A percentile compares a stretch with the other conserved stretches of the same genome.
These are phyloP conservation scores for Criorhina ranunculi DNA, from an alignment of 2,888 invertebrate genomes.

Conservation along the genomic window DNA sequence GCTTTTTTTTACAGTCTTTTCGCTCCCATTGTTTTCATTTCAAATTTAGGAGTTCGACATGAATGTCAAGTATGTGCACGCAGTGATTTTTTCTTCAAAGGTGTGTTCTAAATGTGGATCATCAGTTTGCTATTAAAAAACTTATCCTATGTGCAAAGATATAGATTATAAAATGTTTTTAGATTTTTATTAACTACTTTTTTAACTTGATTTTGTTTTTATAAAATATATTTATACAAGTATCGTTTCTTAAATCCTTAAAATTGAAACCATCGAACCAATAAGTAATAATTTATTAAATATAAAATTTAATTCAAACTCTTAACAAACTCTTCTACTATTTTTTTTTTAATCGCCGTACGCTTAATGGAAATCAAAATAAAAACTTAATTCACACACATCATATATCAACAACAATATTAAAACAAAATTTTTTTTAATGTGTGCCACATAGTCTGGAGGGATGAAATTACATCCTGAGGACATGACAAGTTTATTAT, in stretches of 20 bases:
- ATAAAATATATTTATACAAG: background rate
- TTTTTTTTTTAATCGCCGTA: constrained; percentile 1
- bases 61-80: no score
- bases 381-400: background rate
- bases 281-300: background rate
- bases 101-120: no score
- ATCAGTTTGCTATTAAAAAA: no score
- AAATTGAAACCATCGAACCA: constrained; percentile 58
- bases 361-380: constrained; percentile 4
- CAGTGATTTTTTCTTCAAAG: no score
- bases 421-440: constrained; percentile 12
- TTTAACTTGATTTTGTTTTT: background rate
- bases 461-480: constrained; percentile 85
- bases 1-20: no score
- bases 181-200: background rate
- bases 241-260: background rate
- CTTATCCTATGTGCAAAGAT: no score
- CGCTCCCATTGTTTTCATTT: no score
- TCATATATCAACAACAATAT: background rate
- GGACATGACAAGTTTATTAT: constrained; percentile 88
- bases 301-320: background rate
- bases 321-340: background rate
- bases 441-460: constrained; percentile 78
- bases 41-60: no score
- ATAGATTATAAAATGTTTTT: no score